Conservation (phyloP, 2,888 invertebrate genomes). For the Tiliacea citrago region DNA sequence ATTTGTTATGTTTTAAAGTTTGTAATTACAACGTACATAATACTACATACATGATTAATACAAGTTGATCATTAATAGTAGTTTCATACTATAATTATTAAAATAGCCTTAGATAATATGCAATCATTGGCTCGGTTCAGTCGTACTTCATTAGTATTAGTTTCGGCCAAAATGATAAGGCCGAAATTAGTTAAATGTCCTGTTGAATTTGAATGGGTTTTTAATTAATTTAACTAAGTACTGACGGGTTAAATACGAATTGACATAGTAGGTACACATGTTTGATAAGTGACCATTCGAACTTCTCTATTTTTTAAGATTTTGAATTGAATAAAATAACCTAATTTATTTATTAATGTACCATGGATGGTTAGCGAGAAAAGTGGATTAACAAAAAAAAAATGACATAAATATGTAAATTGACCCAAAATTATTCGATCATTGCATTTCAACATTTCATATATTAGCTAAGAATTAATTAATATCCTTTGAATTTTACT, state of each 20-base stretch:
- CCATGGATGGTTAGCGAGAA: background rate
- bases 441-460: background rate
- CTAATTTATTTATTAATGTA: background rate
- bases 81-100: background rate
- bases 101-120: conserved; percentile 1
- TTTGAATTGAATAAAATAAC: conserved; percentile 2
- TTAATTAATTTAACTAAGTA: background rate
- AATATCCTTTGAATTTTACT: no score
- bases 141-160: background rate
- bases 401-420: no score
- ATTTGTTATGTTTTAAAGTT: background rate
- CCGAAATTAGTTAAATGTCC: conserved; percentile 6
- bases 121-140: background rate
- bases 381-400: no score
- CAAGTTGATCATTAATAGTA: background rate
- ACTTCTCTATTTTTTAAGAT: background rate
- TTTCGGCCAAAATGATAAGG: background rate
- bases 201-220: background rate
- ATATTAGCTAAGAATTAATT: background rate
- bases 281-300: background rate
- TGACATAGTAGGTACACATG: background rate
- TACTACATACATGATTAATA: background rate
- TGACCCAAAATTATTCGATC: background rate
- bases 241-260: background rate
- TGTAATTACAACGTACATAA: background rate